phyloP scores from a whole-genome alignment of 2,888 invertebrate genomes.

The Euzetes globulus region DNA sequence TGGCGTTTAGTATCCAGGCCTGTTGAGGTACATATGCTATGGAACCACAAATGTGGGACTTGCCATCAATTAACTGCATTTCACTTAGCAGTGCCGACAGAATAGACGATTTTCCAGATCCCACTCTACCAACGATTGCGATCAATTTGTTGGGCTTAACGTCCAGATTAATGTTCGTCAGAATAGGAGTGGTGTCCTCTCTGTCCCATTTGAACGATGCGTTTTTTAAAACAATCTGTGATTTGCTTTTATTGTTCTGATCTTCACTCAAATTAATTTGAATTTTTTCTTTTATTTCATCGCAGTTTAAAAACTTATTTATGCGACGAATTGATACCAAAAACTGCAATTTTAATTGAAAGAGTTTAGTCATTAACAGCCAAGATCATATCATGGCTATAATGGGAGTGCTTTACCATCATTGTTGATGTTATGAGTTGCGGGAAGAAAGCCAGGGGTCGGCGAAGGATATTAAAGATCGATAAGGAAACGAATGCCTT shows the following conservation, averaged over 20 bases:
- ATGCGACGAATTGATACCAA: constrained; percentile 53
- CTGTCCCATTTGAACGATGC: constrained; percentile 80
- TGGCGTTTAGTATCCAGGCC: constrained; percentile 46
- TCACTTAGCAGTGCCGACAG: constrained; percentile 42
- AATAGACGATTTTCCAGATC: constrained; percentile 41
- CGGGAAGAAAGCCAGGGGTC: constrained; percentile 48
- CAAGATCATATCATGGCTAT: too few relatives aligned
- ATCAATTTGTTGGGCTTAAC: constrained; percentile 37
- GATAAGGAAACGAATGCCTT: constrained; percentile 37
- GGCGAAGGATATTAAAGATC: constrained; percentile 40
- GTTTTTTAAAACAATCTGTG: constrained; percentile 61
- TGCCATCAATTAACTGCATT: constrained; percentile 41
- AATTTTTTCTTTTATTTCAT: constrained; percentile 41
- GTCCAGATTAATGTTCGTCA: constrained; percentile 38
- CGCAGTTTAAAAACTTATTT: constrained; percentile 50
- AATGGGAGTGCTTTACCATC: constrained; percentile 59
- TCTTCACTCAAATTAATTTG: too few relatives aligned
- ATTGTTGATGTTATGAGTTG: constrained; percentile 64
- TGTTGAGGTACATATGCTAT: constrained; percentile 37
- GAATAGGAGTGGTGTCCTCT: constrained; percentile 43
- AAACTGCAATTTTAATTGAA: too few relatives aligned
- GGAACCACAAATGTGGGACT: constrained; percentile 11
- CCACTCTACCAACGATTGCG: constrained; percentile 41
- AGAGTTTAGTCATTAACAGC: too few relatives aligned
- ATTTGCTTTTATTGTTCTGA: too few relatives aligned